Evolutionary conservation across 2,888 invertebrate species (phyloP).

Genomic region (Drosophila setosimentum): DNA sequence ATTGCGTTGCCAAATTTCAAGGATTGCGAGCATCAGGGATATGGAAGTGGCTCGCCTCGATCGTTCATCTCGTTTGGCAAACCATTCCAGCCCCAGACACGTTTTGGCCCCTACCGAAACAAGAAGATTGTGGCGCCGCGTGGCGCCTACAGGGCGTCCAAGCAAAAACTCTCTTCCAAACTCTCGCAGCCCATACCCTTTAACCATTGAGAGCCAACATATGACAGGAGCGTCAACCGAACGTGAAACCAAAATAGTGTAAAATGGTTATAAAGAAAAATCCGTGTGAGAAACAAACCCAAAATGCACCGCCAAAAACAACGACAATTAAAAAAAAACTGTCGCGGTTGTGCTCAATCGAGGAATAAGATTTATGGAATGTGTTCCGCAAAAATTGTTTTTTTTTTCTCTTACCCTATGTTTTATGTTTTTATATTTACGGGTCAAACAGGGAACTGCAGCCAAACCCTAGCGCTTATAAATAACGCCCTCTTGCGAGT

Average conservation of each 20-base stretch:
- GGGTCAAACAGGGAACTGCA: conserved; percentile 23
- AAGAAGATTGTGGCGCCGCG: conserved; percentile 21
- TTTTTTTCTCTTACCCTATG: conserved; percentile 5
- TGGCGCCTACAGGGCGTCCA: not conserved
- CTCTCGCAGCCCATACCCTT: conserved; percentile 5
- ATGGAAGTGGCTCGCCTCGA: conserved; percentile 5
- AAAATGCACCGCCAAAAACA: conserved; percentile 51
- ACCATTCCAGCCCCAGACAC: conserved; percentile 13
- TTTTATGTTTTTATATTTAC: conserved; percentile 16
- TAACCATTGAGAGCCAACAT: conserved; percentile 24
- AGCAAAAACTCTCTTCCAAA: conserved; percentile 20
- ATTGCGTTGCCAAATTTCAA: conserved; percentile 7
- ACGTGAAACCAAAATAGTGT: conserved; percentile 22
- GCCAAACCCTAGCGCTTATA: conserved; percentile 54
- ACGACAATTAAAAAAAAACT: conserved; percentile 51
- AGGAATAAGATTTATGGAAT: conserved; percentile 75
- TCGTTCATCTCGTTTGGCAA: conserved; percentile 47
- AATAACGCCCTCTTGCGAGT: conserved; percentile 44
- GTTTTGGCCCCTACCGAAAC: conserved; percentile 33
- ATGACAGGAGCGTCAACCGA: conserved; percentile 15
- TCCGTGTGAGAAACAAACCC: conserved; percentile 4
- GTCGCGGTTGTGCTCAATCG: conserved; percentile 70
- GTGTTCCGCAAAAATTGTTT: conserved; percentile 56
- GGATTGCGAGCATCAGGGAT: conserved; percentile 6
- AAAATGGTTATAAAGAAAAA: not conserved